A percentile compares a stretch with the other conserved stretches of the same genome.
Conservation (phyloP, 2,888 invertebrate genomes). For the Listrodromus nycthemerus region DNA sequence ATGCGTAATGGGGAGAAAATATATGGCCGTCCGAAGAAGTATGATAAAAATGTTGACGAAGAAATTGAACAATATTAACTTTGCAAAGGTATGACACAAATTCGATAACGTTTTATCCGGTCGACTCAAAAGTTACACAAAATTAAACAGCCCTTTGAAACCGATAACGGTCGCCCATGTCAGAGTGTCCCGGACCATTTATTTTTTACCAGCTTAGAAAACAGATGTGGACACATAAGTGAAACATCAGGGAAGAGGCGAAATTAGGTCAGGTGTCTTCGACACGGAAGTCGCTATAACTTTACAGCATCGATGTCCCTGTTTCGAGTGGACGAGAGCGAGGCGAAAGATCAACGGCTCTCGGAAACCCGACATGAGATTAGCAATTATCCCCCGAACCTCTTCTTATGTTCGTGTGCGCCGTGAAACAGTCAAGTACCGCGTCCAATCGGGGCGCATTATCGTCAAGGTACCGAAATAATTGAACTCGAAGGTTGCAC, state of each 20-base stretch:
- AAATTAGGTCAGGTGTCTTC: conserved; percentile 5
- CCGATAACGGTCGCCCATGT: not conserved
- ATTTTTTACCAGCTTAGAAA: not conserved
- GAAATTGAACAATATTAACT: not conserved
- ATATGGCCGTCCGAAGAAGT: too few relatives aligned
- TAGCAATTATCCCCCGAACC: not conserved
- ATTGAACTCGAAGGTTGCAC: conserved; percentile 19
- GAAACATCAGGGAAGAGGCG: not conserved
- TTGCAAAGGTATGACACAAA: not conserved
- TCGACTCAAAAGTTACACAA: not conserved
- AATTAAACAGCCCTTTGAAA: not conserved
- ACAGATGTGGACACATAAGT: not conserved
- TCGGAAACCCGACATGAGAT: not conserved
- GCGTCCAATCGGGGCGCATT: not conserved
- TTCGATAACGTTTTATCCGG: not conserved
- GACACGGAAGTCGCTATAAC: conserved; percentile 5
- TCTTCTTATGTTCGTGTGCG: not conserved
- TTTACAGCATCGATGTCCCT: not conserved
- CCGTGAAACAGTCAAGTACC: not conserved
- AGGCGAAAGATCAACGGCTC: not conserved
- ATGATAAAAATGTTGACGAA: not conserved
- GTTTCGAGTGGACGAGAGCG: conserved; percentile 4
- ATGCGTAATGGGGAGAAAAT: not conserved
- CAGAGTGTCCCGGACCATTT: not conserved
- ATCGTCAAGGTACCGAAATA: not conserved